These are phyloP conservation scores for Trypoxylus dichotomus DNA, from an alignment of 1,140 invertebrate genomes.

Conservation along the genomic window DNA sequence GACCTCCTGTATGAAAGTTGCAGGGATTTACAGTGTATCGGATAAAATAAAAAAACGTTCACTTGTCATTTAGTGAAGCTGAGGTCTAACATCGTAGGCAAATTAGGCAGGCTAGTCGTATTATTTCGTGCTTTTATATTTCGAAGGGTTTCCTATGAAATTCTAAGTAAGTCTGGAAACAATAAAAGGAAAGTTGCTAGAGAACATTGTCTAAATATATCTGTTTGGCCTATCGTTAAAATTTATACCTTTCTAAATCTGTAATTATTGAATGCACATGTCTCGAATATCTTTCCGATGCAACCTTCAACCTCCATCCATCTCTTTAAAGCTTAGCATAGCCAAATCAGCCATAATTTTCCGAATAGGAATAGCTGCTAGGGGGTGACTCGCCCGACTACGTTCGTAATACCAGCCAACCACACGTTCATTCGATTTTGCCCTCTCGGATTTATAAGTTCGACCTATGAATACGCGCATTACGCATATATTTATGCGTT, in stretches of 20 bases:
- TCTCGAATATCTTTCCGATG: constrained; percentile 3
- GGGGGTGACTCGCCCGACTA: not conserved
- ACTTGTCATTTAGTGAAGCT: no score
- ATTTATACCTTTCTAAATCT: constrained; percentile 15
- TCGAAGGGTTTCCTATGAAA: no score
- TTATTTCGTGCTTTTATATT: no score
- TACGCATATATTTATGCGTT: not conserved
- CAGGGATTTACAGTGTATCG: no score
- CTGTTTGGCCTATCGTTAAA: not conserved
- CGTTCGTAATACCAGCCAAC: not conserved
- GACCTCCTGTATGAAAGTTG: no score
- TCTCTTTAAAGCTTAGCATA: not conserved
- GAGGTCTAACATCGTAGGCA: no score
- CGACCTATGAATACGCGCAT: not conserved
- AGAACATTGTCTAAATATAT: no score
- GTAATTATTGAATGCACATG: constrained; percentile 11
- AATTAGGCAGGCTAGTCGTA: no score
- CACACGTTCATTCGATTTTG: not conserved
- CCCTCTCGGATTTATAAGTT: not conserved
- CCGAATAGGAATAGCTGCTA: not conserved
- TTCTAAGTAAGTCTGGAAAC: no score
- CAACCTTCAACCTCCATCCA: not conserved
- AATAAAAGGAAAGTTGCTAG: no score
- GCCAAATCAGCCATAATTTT: not conserved
- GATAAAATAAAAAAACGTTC: no score